phyloP scores from a whole-genome alignment of 2,113 vertebrate species.

The Stigmatopora nigra region DNA sequence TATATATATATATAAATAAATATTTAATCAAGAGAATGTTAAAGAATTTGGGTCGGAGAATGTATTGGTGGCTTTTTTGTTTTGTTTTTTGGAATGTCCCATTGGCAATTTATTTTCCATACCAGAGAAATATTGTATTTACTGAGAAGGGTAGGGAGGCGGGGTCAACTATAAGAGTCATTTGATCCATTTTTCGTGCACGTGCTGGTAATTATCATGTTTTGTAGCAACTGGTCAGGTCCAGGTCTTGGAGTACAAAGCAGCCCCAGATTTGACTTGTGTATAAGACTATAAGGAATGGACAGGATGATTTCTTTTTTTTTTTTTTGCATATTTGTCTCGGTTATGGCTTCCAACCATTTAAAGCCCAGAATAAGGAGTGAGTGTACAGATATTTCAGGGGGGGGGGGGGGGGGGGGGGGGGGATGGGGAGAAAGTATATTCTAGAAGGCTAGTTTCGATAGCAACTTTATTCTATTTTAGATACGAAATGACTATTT shows the following conservation, averaged over 20 bases:
- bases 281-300: no score
- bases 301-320: slow-evolving; percentile 16
- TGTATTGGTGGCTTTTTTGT: slow-evolving; percentile 38
- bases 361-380: background rate
- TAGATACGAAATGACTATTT: slow-evolving; percentile 34
- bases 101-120: slow-evolving; percentile 8
- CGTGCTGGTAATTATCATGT: background rate
- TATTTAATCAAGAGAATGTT: slow-evolving; percentile 53
- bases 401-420: slow-evolving; percentile 2
- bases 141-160: background rate
- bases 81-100: slow-evolving; percentile 17
- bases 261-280: no score
- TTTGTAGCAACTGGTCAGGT: slow-evolving; percentile 1
- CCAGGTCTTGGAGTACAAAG: no score
- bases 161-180: background rate
- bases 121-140: background rate
- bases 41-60: slow-evolving; percentile 25
- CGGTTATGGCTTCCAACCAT: background rate
- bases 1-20: slow-evolving; percentile 40
- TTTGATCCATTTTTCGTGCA: background rate
- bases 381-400: slow-evolving; percentile 31
- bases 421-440: slow-evolving; percentile 31
- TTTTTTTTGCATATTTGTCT: slow-evolving; percentile 7
- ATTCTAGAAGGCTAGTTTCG: slow-evolving; percentile 36
- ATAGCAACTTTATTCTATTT: slow-evolving; percentile 47